phyloP scores from a whole-genome alignment of 2,113 vertebrate genomes.

The Naja naja region DNA sequence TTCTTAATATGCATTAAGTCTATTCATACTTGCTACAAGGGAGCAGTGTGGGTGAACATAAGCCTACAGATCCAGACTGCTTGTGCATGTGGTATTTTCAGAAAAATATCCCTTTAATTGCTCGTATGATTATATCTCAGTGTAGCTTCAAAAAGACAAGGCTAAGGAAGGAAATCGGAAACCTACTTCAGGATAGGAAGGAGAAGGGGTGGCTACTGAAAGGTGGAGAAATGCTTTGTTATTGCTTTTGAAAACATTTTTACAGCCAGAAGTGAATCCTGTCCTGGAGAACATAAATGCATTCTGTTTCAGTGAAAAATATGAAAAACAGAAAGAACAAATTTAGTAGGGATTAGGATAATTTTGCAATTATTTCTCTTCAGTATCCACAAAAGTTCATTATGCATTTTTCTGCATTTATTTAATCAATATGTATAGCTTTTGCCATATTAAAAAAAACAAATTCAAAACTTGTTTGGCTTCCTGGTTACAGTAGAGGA shows the following conservation, averaged over 20 bases:
- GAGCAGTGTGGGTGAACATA: not conserved
- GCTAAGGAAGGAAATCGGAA: not conserved
- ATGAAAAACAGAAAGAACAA: not conserved
- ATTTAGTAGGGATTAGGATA: not conserved
- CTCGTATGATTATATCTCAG: not conserved
- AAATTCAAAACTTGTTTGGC: not conserved
- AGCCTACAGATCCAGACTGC: not conserved
- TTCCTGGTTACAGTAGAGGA: not conserved
- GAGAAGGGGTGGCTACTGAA: not conserved
- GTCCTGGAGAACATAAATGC: not conserved
- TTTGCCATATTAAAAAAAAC: not conserved
- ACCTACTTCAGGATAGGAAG: not conserved
- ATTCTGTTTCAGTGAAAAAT: not conserved
- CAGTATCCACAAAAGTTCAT: not conserved
- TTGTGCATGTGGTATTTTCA: not conserved
- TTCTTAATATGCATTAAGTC: not conserved
- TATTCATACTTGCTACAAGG: not conserved
- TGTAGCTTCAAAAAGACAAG: not conserved
- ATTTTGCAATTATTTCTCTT: not conserved
- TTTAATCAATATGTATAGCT: not conserved
- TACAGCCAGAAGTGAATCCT: not conserved
- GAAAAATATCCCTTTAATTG: not conserved
- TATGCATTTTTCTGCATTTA: not conserved
- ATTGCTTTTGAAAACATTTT: not conserved
- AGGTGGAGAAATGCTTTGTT: not conserved